Evolutionary conservation across 1,140 invertebrate genomes (phyloP).

Genomic region (Zaprionus ghesquierei): DNA sequence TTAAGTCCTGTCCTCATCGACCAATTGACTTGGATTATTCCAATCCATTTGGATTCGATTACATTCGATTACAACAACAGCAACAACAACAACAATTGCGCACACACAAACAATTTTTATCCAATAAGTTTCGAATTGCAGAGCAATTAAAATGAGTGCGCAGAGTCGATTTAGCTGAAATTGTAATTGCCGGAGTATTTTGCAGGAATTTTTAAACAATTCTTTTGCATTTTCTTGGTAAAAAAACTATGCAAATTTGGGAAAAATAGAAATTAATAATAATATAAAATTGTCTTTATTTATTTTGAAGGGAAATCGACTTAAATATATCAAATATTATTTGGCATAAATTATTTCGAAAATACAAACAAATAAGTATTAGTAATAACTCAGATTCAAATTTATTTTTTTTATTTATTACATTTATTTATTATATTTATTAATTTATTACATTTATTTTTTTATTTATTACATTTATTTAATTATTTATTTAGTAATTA

Average conservation of each 20-base stretch:
- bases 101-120: neutral
- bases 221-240: neutral
- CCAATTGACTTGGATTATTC: constrained; percentile 42
- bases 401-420: no score
- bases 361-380: no score
- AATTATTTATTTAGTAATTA: no score
- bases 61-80: no score
- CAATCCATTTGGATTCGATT: constrained; percentile 27
- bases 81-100: constrained; percentile 3
- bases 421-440: no score
- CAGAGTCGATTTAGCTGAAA: neutral
- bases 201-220: neutral
- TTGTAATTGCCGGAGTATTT: neutral
- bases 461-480: no score
- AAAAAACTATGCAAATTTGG: neutral
- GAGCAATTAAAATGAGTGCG: neutral
- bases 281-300: neutral
- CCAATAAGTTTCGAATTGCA: constrained; percentile 8
- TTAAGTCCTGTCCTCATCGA: constrained; percentile 6
- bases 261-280: neutral
- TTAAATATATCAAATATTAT: no score
- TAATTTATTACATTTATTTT: no score
- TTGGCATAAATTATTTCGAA: no score
- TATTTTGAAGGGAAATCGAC: no score
- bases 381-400: no score